Evolutionary conservation across 1,140 invertebrate species (phyloP), one percentile per base, ranked within the genome.

Genomic region (Drosophila kurseongensis): DNA sequence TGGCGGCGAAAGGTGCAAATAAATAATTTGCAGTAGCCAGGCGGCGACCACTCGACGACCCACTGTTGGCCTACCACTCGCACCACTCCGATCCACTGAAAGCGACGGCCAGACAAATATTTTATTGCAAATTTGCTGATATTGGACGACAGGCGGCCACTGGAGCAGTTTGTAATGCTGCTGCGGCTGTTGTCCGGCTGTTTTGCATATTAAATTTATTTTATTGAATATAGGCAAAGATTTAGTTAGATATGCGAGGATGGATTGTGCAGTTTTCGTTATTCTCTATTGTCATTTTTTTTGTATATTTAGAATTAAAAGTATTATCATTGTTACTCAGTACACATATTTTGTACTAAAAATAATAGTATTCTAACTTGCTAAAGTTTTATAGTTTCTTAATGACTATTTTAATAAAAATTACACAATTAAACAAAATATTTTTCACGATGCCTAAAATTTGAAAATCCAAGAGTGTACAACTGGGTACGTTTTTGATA

Each of bases 181-280:
- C 81, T 45, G 65, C 75, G 44, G 59, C 75, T 45, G 14, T 74
- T 75, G 72, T 68, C 59, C 69, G 72, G 65, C 80, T 89, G 73
- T 84, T 88, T 88, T 88, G 83, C 83, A 88, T 88, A 88, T 88
- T 89, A 89, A 89, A 88, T 88, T 88, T 88, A 88, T 88, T 88
- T 89, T 88, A 88, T 88, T 88, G 84, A 88, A 88, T 89, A 83
- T 74, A 73, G 68, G 27, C 62, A 67, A 44, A 65, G 73, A 74
- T 77, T 59, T 69, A 63, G 42, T 61, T 44, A 63, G 82, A 81
- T 74, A 85, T 52, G 52, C 80, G 81, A 81, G 74, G 52, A 45
- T 45, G 41, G 78, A 58, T 58, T 60, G 10, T 50, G 36, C 32
- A 75, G 60, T 72, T 62, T 10, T 40, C 2, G 18, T 8, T 29